Conservation (phyloP, 2,113 vertebrate species). For the Neolamprologus hecqui region DNA sequence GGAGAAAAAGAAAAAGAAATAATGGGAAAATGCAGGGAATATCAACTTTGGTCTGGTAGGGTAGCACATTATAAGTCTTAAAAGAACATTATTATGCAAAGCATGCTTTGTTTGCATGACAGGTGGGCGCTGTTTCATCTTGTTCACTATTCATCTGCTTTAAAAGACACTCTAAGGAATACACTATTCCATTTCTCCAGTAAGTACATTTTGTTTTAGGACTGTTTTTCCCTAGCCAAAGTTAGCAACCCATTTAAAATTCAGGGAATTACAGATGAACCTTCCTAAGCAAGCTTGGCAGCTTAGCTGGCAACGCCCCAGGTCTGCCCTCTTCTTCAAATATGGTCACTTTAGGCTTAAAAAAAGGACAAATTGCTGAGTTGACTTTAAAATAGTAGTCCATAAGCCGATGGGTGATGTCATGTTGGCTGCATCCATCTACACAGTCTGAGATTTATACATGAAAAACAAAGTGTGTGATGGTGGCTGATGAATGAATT, state of each 20-base stretch:
- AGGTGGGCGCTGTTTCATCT: not conserved
- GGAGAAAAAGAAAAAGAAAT: not conserved
- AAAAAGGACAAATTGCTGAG: not conserved
- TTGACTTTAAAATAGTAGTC: not conserved
- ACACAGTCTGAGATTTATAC: not conserved
- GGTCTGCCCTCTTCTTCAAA: not conserved
- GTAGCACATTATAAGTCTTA: not conserved
- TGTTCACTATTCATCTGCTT: not conserved
- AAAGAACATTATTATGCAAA: not conserved
- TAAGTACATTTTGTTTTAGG: not conserved
- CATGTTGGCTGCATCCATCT: not conserved
- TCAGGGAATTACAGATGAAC: not conserved
- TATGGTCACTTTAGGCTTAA: not conserved
- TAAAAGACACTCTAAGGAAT: not conserved
- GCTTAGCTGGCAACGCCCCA: not conserved
- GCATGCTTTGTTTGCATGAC: not conserved
- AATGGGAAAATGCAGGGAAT: not conserved
- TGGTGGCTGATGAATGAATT: not conserved
- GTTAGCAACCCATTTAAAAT: not conserved
- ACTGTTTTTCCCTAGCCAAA: not conserved
- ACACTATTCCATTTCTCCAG: not conserved
- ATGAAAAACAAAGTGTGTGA: not conserved
- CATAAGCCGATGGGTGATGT: not conserved
- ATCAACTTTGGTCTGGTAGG: not conserved
- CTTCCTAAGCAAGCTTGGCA: not conserved